Conservation (phyloP, 2,888 invertebrate species). For the Pedicia rivosa region DNA sequence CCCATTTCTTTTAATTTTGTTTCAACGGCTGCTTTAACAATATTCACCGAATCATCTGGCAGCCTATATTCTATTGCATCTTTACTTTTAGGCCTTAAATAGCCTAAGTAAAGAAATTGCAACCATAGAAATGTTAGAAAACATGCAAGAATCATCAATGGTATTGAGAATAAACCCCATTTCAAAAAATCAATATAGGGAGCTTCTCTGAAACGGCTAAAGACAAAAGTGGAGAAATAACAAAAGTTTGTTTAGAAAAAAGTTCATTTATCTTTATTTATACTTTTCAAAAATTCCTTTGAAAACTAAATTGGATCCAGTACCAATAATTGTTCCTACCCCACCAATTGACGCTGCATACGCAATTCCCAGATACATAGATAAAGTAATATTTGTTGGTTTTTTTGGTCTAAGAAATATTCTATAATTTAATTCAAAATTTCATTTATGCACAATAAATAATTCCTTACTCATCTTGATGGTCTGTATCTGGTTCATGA, state of each 20-base stretch:
- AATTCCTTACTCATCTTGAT: too few relatives aligned
- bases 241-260: background rate
- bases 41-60: constrained; percentile 14
- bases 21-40: constrained; percentile 49
- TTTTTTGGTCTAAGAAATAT: constrained; percentile 36
- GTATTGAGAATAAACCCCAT: constrained; percentile 65
- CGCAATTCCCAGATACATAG: constrained; percentile 53
- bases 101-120: constrained; percentile 54
- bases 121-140: constrained; percentile 53
- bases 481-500: too few relatives aligned
- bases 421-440: too few relatives aligned
- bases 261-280: background rate
- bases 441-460: too few relatives aligned
- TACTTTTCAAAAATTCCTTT: constrained; percentile 46
- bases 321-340: constrained; percentile 51
- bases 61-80: background rate
- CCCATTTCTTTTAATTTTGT: constrained; percentile 55
- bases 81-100: background rate
- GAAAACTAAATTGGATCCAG: constrained; percentile 57
- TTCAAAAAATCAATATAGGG: constrained; percentile 53
- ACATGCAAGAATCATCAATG: constrained; percentile 57
- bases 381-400: constrained; percentile 49
- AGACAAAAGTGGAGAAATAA: constrained; percentile 13
- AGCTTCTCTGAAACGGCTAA: constrained; percentile 35
- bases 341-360: constrained; percentile 56